Conservation (phyloP, 2,113 vertebrate species). For the Antigone vipio region DNA sequence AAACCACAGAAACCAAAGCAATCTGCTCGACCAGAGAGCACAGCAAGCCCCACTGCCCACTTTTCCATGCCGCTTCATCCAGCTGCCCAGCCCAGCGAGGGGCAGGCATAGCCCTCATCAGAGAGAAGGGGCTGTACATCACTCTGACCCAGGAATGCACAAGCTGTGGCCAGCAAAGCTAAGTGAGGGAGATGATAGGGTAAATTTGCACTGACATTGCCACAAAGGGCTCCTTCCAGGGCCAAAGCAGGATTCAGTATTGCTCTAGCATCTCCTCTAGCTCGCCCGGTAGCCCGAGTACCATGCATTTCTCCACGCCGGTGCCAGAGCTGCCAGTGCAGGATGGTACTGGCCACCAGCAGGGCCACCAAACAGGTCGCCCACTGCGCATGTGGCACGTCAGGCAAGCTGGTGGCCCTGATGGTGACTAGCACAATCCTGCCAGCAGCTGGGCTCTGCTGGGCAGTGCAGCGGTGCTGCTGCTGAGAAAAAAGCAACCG, state of each 20-base stretch:
- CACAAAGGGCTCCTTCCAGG: neutral
- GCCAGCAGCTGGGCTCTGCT: neutral
- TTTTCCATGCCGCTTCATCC: neutral
- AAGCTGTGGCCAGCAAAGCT: neutral
- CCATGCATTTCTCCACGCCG: fast-evolving
- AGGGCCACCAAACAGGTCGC: too few relatives aligned
- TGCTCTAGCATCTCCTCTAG: neutral
- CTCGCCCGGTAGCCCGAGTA: fast-evolving
- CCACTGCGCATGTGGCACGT: fast-evolving
- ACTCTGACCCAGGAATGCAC: fast-evolving
- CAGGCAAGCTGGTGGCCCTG: fast-evolving
- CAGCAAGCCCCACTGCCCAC: neutral
- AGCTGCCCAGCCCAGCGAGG: fast-evolving
- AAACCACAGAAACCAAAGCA: neutral
- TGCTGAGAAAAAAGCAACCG: fast-evolving
- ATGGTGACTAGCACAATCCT: neutral
- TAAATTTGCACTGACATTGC: neutral
- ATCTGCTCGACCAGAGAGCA: neutral
- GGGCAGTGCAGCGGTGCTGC: neutral
- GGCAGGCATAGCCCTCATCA: neutral
- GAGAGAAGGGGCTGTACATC: neutral
- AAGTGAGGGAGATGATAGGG: neutral
- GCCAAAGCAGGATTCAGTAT: neutral
- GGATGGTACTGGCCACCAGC: too few relatives aligned
- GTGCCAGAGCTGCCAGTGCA: neutral